Percentiles rank a stretch among this genome's conserved stretches.
Evolutionary conservation across 2,888 invertebrate genomes (phyloP).

Genomic region (Chirona hameri): DNA sequence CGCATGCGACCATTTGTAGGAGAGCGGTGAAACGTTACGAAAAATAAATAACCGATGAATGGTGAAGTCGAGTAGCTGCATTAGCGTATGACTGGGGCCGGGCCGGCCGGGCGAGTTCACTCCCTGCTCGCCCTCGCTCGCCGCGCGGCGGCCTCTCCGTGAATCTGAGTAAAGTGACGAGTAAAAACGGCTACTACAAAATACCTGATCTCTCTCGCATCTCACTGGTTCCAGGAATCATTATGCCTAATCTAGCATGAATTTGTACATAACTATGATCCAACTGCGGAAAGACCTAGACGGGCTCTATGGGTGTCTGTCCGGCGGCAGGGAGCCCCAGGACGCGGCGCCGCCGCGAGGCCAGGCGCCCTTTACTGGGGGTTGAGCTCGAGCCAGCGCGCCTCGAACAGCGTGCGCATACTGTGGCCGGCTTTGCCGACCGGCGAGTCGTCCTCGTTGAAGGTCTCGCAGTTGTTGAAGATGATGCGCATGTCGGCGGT

Average conservation of each 20-base stretch:
- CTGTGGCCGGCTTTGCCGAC: constrained; percentile 94
- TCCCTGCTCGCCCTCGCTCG: no score
- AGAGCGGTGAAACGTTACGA: constrained; percentile 23
- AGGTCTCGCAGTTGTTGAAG: constrained; percentile 95
- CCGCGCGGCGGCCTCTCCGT: neutral
- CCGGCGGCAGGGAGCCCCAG: neutral
- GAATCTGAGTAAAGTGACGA: constrained; percentile 23
- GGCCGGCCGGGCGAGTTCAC: neutral
- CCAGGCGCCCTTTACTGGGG: neutral
- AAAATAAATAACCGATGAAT: constrained; percentile 25
- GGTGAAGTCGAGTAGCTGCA: constrained; percentile 5
- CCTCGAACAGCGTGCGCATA: constrained; percentile 88
- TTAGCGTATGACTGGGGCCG: neutral
- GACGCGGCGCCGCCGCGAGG: neutral
- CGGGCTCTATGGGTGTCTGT: neutral
- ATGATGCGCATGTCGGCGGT: constrained; percentile 87
- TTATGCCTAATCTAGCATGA: constrained; percentile 23
- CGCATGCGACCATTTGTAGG: neutral
- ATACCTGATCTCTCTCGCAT: constrained; percentile 13
- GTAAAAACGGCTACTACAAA: constrained; percentile 13
- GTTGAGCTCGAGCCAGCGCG: constrained; percentile 71
- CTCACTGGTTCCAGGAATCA: neutral
- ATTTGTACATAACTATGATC: constrained; percentile 10
- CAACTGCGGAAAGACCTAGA: constrained; percentile 25
- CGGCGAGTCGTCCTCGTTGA: constrained; percentile 97